phyloP scores from a whole-genome alignment of 2,797 vertebrate species.

The Gila robusta region DNA sequence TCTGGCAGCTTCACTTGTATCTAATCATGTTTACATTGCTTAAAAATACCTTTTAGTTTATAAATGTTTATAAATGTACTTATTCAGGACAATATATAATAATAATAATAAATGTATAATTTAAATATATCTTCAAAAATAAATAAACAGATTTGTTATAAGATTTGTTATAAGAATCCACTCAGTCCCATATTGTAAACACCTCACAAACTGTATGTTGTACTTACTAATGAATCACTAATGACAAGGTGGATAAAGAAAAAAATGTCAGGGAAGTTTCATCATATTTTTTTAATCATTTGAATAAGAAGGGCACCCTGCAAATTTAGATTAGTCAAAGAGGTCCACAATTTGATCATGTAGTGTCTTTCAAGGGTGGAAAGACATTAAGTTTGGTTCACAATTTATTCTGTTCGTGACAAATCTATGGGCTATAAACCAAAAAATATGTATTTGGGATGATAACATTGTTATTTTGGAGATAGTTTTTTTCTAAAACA shows the following conservation, averaged over 20 bases:
- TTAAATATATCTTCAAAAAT: slow-evolving; percentile 1
- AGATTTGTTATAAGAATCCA: too few species aligned
- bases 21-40: neutral
- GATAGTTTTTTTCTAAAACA: neutral
- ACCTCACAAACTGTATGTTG: neutral
- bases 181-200: neutral
- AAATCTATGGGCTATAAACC: neutral
- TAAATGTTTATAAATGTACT: neutral
- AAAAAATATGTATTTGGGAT: neutral
- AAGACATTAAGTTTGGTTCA: neutral
- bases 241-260: neutral
- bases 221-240: neutral
- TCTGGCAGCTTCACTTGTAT: neutral
- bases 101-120: neutral
- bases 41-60: neutral
- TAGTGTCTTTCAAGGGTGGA: neutral
- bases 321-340: neutral
- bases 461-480: neutral
- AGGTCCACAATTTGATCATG: neutral
- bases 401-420: neutral
- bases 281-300: neutral
- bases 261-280: neutral
- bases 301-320: neutral
- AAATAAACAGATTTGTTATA: neutral
- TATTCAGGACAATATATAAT: neutral